Evolutionary conservation across 2,797 vertebrate species (phyloP), one percentile per base, ranked within the genome.

Genomic region (Lophius americanus): DNA sequence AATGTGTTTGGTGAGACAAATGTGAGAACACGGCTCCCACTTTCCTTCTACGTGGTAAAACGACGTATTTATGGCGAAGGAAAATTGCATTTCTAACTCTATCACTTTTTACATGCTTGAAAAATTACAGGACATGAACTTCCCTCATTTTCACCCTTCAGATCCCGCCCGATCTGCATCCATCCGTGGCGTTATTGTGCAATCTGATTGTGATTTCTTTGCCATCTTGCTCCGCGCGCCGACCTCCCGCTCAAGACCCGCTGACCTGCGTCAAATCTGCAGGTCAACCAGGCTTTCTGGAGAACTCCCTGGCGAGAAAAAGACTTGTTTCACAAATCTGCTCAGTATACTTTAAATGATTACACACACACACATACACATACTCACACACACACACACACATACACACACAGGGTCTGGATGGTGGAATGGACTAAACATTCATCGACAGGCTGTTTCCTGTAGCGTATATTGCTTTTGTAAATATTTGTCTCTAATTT

Each of bases 401-500:
- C 11, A 44, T 51, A 61, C 55, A 36, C 38, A 10, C 50, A 66
- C 42, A 23, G 23, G 39, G 36, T 51, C 33, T 5, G 6, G 7
- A 13, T 14, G 90, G 91, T 94, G 87, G 93, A 94, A 95, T 92
- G 94, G 94, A 94, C 93, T 92, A 91, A 95, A 95, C 94, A 95
- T 96, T 96, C 95, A 96, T 96, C 92, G 94, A 93, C 52, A 91
- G 92, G 41, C 94, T 94, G 94, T 95, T 95, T 96, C 94, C 94
- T 96, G 96, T 95, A 94, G 93, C 88, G 91, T 92, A 90, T 71
- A 51, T 43, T 67, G 10, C 91, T 92, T 95, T 93, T 96, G 95
- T 96, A 96, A 97, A 97, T 75, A 95, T 94, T 91, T 93, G 92
- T 95, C 96, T 96, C 94, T 96, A 95, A 96, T 97, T 96, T 95